Base-by-base conservation (phyloP, 2,113 vertebrate genomes). In the Rhineura floridana region DNA sequence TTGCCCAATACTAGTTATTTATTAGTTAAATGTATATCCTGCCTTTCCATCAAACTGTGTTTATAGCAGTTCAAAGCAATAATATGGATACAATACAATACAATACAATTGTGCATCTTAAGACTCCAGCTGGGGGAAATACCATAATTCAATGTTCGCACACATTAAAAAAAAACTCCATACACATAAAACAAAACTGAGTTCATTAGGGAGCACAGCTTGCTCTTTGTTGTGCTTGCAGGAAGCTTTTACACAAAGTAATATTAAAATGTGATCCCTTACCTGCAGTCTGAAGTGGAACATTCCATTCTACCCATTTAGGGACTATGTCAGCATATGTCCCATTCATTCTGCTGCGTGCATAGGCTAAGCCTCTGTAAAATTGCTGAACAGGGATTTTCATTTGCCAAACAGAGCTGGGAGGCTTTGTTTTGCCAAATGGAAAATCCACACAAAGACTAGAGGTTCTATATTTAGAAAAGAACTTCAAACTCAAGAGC, bases 391-490 rank as follows among this genome's bases (percentile, higher is more conserved):
- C 33, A 69, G 1, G 0, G 8, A 33, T 89, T 88, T 52, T 59
- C 3, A 4, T 81, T 83, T 81, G 86, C 88, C 28, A 69, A 82
- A 44, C 1, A 55, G 0, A 13, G 85, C 84, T 1, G 84, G 28
- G 15, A 73, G 78, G 19, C 13, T 2, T 12, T 72, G 81, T 5
- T 69, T 82, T 87, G 33, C 6, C 52, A 86, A 90, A 86, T 28
- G 28, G 0, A 90, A 17, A 28, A 84, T 25, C 83, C 65, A 65
- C 42, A 44, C 39, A 23, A 89, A 92, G 88, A 87, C 75, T 1
- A 21, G 11, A 2, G 50, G 25, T 86, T 86, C 87, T 92, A 90
- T 90, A 89, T 90, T 92, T 89, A 83, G 72, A 52, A 15, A 81
- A 44, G 59, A 76, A 84, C 62, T 12, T 88, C 59, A 39, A 90